Base-by-base conservation (phyloP, 2,888 invertebrate species). In the Sarcophaga rosellei region DNA sequence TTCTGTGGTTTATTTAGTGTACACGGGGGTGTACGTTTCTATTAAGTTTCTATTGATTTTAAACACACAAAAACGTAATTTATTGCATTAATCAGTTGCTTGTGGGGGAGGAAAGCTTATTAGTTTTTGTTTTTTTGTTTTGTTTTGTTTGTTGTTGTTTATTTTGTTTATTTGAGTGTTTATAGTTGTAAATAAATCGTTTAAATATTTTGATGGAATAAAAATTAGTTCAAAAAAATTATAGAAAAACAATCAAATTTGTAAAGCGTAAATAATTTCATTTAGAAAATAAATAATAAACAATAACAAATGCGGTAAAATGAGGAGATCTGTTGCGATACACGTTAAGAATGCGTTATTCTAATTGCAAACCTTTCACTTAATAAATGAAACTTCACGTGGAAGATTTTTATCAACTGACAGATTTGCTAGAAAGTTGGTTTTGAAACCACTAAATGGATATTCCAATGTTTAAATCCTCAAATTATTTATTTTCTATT, bases 91-190 rank as follows among this genome's bases (percentile, higher is more conserved):
- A 35, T 35, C 8, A 35, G 35, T 2, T 35, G 2, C 17, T 53
- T 3, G 17, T 15, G 53, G 17, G 17, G 53, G 17, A 53, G 44
- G 8, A 15, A 76, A 45, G 61, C n/a, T 21, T 25, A 47, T 20
- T n/a, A 21, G 12, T 53, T 47, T 15, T 47, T 47, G n/a, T 10
- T 47, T 47, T 10, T 45, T 45, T 45, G 3, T 45, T 45, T 11
- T 47, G 12, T 12, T 11, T 1, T 23, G 61, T 12, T 47, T 23
- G 1, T 47, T 35, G 35, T 2, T 2, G 10, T 35, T 35, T 35
- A 35, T 69, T 21, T 20, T 77, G 25, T 69, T 77, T 69, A 69
- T 69, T 53, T 53, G 62, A 20, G 12, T 59, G 66, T 57, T 62
- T 47, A 53, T 53, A 17, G 12, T 53, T 53, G 53, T 53, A 53